Base-by-base conservation (phyloP, 2,797 vertebrate genomes). In the Danio tinwini region DNA sequence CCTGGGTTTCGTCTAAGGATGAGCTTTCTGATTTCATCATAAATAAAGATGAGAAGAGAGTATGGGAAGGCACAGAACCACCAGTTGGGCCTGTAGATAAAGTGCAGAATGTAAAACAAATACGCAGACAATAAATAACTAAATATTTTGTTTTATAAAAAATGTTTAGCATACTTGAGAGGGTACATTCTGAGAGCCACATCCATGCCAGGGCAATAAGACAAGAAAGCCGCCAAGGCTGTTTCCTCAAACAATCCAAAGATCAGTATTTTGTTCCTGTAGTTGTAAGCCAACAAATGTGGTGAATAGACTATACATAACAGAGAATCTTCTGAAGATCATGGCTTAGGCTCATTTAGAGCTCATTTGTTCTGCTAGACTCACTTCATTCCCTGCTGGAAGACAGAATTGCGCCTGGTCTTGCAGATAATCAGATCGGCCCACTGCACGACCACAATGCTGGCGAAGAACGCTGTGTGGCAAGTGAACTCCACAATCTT, bases 311-410 rank as follows among this genome's bases (percentile, higher is more conserved):
- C 16, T 62, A n/a, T 17, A 50, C 68, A 40, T 58, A 12, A 16
- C 45, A 61, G 47, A 52, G 49, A 61, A 50, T 37, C 62, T 44
- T 37, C 12, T 1, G 40, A 45, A 29, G 50, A 59, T 21, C 21
- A 10, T 21, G 8, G 13, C 45, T 42, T 40, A 78, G 7, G 7
- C n/a, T 56, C 29, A 49, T 44, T 7, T 5, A 40, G 39, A 61
- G 53, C 14, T 58, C 16, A 50, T 72, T 65, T 72, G 21, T 65
- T 67, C 56, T n/a, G 5, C 44, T 58, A 16, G 11, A 4, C 94
- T 94, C 89, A 96, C 95, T 95, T 96, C 95, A 96, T 96, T 4
- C 95, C 95, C 84, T 96, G 95, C 80, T 96, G 95, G 92, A 96
- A 96, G 84, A 96, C 94, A 0, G 95, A 96, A 84, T 96, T 96